Conservation (phyloP, 2,113 vertebrate species). For the Oncorhynchus keta region DNA sequence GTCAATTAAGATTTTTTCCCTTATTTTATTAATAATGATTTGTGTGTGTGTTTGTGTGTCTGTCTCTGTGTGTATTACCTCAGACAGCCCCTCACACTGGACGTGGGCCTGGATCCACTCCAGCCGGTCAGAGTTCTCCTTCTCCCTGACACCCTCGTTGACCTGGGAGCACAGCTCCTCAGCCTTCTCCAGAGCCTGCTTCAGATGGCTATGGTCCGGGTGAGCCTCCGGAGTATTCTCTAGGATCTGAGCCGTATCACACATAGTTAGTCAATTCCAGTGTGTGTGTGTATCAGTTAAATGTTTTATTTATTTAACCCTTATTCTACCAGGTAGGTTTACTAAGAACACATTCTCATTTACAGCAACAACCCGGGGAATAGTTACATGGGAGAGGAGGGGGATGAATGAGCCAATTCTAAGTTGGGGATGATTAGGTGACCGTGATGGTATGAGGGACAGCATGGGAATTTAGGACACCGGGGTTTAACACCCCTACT, state of each 20-base stretch:
- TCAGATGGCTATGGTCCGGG: conserved; percentile 94
- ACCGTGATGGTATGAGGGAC: no score
- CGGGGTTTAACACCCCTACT: no score
- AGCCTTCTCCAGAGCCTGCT: conserved; percentile 92
- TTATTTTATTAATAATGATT: neutral
- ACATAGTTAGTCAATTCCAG: neutral
- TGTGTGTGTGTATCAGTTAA: no score
- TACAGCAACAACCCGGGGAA: no score
- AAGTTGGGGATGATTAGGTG: no score
- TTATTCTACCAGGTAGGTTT: no score
- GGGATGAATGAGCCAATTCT: no score
- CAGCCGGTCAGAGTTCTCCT: conserved; percentile 96
- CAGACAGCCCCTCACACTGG: conserved; percentile 94
- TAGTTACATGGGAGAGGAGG: no score
- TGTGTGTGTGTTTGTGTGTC: neutral
- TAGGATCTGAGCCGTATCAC: conserved; percentile 77
- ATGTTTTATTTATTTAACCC: no score
- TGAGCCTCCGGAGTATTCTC: conserved; percentile 97
- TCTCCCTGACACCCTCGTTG: conserved; percentile 96
- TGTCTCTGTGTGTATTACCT: conserved; percentile 73
- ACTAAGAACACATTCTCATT: no score
- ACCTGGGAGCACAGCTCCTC: conserved; percentile 98
- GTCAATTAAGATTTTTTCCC: neutral
- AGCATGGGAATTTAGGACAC: no score
- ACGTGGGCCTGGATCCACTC: conserved; percentile 99